These are phyloP conservation scores for Girardia tigrina DNA, from an alignment of 2,888 invertebrate species.

Conservation along the genomic window DNA sequence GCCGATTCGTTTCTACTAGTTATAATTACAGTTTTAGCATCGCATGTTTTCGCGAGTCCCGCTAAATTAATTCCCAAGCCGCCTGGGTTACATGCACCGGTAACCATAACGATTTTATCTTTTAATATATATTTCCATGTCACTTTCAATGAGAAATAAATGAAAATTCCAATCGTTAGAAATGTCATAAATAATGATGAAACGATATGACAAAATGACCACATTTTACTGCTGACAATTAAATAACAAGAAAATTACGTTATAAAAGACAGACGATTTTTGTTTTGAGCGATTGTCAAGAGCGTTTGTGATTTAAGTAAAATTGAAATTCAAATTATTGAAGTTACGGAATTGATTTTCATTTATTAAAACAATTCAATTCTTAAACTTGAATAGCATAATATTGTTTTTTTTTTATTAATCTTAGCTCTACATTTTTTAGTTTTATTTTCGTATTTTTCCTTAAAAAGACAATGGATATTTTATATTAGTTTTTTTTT, in stretches of 20 bases:
- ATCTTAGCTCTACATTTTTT: no score
- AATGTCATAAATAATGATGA: background rate
- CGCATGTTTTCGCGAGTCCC: background rate
- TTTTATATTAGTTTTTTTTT: no score
- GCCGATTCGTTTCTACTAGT: constrained; percentile 5
- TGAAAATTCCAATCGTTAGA: background rate
- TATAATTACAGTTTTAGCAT: constrained; percentile 7
- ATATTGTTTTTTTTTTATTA: background rate
- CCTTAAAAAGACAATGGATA: no score
- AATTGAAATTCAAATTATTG: no score
- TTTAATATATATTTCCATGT: background rate
- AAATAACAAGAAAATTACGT: background rate
- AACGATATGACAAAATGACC: background rate
- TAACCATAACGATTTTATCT: background rate
- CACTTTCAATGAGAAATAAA: background rate
- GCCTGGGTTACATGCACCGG: constrained; percentile 20
- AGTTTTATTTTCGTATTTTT: no score
- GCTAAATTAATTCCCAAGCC: constrained; percentile 65
- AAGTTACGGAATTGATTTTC: background rate
- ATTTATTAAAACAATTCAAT: background rate
- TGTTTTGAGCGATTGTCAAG: no score
- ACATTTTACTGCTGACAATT: background rate
- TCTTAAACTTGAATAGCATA: background rate
- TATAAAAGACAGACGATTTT: no score
- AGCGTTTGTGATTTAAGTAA: no score